A percentile compares a stretch with the other conserved stretches of the same genome.
These are phyloP conservation scores for Amitus sp. DNA, from an alignment of 2,888 invertebrate species.

Conservation along the genomic window DNA sequence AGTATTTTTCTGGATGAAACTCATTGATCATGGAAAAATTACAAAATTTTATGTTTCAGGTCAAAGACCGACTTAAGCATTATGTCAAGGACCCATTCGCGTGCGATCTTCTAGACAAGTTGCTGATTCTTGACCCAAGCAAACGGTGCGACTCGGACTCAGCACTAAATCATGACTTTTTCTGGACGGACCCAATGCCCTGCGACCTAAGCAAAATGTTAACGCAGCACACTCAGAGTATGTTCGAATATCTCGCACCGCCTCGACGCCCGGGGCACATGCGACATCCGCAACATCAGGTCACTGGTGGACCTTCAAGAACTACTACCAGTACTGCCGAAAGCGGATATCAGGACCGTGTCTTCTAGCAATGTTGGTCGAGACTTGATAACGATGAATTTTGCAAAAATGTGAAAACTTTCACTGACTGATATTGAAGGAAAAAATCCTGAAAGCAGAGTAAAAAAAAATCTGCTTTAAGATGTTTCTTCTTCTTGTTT, in stretches of 20 bases:
- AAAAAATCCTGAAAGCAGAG: too few species aligned
- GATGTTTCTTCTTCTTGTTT: too few species aligned
- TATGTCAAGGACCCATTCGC: constrained; percentile 93
- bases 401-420: too few species aligned
- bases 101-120: constrained; percentile 91
- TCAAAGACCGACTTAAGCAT: constrained; percentile 84
- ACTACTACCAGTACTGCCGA: constrained; percentile 74
- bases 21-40: too few species aligned
- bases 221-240: constrained; percentile 88
- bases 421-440: too few species aligned
- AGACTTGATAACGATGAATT: too few species aligned
- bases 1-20: constrained; percentile 68
- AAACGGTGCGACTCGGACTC: constrained; percentile 90
- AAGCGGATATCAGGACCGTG: constrained; percentile 86
- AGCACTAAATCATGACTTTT: constrained; percentile 96
- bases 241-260: constrained; percentile 93
- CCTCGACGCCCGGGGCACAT: constrained; percentile 77
- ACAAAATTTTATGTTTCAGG: too few species aligned
- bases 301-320: constrained; percentile 66
- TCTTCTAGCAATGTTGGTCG: constrained; percentile 74
- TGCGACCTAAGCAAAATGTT: constrained; percentile 91
- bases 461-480: too few species aligned
- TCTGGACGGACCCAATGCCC: constrained; percentile 98
- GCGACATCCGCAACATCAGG: constrained; percentile 77
- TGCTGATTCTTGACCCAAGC: constrained; percentile 91